Evolutionary conservation across 2,797 vertebrate species (phyloP).

Genomic region (Rhabdophis nuchalis): DNA sequence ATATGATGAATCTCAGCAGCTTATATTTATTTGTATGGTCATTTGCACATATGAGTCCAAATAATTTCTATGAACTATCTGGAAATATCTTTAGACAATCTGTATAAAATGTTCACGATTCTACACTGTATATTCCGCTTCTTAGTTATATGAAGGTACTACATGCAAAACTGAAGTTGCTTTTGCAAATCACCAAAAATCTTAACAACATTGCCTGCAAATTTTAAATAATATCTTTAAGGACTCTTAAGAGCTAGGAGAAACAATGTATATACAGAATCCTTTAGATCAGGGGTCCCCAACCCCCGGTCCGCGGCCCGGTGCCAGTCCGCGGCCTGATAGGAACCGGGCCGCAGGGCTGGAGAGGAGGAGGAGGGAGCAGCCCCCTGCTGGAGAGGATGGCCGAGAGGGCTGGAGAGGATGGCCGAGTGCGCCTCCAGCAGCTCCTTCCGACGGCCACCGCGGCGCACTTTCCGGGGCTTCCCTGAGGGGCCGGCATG

Average conservation of each 20-base stretch:
- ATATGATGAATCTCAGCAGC: not conserved
- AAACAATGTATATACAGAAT: not conserved
- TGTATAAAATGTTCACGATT: not conserved
- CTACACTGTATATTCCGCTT: not conserved
- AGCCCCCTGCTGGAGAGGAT: no score
- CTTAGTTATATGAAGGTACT: not conserved
- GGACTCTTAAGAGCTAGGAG: not conserved
- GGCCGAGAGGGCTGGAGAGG: no score
- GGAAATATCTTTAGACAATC: not conserved
- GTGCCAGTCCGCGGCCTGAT: no score
- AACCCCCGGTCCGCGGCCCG: no score
- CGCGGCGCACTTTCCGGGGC: no score
- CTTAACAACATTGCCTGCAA: not conserved
- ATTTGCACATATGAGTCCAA: not conserved
- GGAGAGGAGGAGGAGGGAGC: no score
- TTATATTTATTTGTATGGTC: not conserved
- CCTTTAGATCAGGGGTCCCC: no score
- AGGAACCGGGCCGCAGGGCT: no score
- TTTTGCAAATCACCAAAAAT: not conserved
- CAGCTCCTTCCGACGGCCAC: no score
- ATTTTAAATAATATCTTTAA: not conserved
- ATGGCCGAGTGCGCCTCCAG: no score
- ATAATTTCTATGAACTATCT: not conserved
- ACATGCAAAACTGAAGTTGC: not conserved
- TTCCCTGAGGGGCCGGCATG: no score